Evolutionary conservation across 2,888 invertebrate species (phyloP).

Genomic region (Drosophila algonquin): DNA sequence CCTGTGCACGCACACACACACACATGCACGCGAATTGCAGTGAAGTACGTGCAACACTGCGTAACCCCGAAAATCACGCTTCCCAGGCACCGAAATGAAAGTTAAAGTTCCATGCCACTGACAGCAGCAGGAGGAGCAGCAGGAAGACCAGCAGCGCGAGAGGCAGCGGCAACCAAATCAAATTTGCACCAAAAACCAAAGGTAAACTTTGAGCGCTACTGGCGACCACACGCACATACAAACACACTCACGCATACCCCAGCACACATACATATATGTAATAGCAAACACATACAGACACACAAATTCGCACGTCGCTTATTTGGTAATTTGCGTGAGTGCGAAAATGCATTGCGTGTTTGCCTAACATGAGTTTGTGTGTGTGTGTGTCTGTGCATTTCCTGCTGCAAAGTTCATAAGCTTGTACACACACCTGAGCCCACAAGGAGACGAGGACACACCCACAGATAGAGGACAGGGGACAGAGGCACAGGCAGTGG

Average conservation of each 20-base stretch:
- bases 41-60: slow-evolving; percentile 1
- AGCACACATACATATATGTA: neutral
- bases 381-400: slow-evolving; percentile 28
- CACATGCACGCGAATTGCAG: slow-evolving; percentile 2
- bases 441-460: slow-evolving; percentile 24
- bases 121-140: slow-evolving; percentile 17
- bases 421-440: slow-evolving; percentile 42
- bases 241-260: neutral
- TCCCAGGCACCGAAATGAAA: slow-evolving; percentile 36
- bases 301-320: slow-evolving; percentile 73
- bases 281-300: slow-evolving; percentile 36
- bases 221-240: slow-evolving; percentile 43
- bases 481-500: slow-evolving; percentile 1
- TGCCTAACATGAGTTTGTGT: slow-evolving; percentile 38
- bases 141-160: slow-evolving; percentile 22
- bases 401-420: slow-evolving; percentile 51
- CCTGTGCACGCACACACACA: slow-evolving; percentile 19
- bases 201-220: slow-evolving; percentile 71
- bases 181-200: slow-evolving; percentile 77
- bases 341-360: slow-evolving; percentile 70
- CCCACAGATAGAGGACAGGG: slow-evolving; percentile 2
- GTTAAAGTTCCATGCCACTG: slow-evolving; percentile 58
- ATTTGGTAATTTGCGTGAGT: slow-evolving; percentile 78
- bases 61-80: slow-evolving; percentile 49
- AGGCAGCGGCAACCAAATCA: slow-evolving; percentile 60